Evolutionary conservation across 2,113 vertebrate genomes (phyloP), one percentile per base, ranked within the genome.

Genomic region (Sclerurus mexicanus): DNA sequence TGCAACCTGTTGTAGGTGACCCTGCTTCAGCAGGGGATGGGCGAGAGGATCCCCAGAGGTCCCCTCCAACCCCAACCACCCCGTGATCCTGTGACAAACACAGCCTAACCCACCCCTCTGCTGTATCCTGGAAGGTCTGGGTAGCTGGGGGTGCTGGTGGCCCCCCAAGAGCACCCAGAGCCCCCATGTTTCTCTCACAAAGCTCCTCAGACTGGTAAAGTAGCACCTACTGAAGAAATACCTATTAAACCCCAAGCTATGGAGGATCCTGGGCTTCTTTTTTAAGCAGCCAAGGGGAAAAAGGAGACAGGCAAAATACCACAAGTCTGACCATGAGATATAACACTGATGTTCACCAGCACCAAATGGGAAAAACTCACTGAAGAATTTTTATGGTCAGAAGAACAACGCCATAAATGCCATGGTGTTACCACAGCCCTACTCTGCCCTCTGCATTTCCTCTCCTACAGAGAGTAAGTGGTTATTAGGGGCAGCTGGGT

Each of bases 371-470:
- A 56, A 90, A 77, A 84, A 22, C 10, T 63, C 50, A 40, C 1
- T n/a, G 1, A 71, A 95, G 18, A 13, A 21, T 31, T 82, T 77
- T 24, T 49, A 85, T 3, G 7, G 66, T 47, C 82, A 63, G 82
- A 66, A 85, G 53, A 85, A 62, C 25, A 16, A 2, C 1, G n/a
- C n/a, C 40, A 72, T 49, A 46, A 91, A 74, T 11, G 53, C 18
- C 71, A 77, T 14, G 0, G 0, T 42, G 49, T 31, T 53, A 78
- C 25, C 44, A 52, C 18, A 47, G 73, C 10, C 33, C 42, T 52
- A 0, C 6, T 79, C 50, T 56, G 23, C 30, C 60, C 25, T 47
- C 35, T 12, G 59, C 0, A 1, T 23, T 19, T 62, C 56, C n/a
- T 8, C 37, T 87, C 69, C 47, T 7, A 30, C 62, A 47, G 28